phyloP scores from a whole-genome alignment of 1,140 invertebrate species.

The Panagrolaimus sp. region DNA sequence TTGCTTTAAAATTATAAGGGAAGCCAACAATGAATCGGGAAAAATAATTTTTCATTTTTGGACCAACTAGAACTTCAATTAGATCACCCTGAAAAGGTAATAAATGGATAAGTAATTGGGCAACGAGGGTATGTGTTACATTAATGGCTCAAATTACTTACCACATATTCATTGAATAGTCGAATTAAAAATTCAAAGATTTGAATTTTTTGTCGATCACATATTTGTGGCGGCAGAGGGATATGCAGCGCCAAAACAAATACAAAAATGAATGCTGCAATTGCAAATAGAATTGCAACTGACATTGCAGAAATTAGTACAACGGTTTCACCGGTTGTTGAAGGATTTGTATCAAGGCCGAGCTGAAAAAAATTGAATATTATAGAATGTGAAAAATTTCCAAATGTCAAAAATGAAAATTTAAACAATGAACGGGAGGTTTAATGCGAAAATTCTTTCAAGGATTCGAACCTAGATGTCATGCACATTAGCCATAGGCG shows the following conservation, averaged over 20 bases:
- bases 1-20: slow-evolving; percentile 35
- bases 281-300: slow-evolving; percentile 31
- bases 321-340: slow-evolving; percentile 16
- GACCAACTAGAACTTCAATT: slow-evolving; percentile 42
- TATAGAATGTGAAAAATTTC: no score
- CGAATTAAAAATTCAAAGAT: slow-evolving; percentile 49
- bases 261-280: slow-evolving; percentile 33
- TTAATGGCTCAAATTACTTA: slow-evolving; percentile 16
- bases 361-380: neutral
- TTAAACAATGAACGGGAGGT: no score
- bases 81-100: slow-evolving; percentile 46
- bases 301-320: slow-evolving; percentile 31
- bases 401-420: no score
- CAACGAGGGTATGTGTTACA: no score
- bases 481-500: no score
- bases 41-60: slow-evolving; percentile 40
- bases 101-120: neutral
- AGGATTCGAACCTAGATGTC: no score
- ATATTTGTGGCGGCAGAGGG: slow-evolving; percentile 46
- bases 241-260: slow-evolving; percentile 39
- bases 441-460: no score
- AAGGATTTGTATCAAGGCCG: neutral
- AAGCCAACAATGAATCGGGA: slow-evolving; percentile 40
- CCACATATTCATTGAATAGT: slow-evolving; percentile 50
- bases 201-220: slow-evolving; percentile 45